These are phyloP conservation scores for Eristalis intricaria DNA, from an alignment of 2,888 invertebrate genomes.

Conservation along the genomic window DNA sequence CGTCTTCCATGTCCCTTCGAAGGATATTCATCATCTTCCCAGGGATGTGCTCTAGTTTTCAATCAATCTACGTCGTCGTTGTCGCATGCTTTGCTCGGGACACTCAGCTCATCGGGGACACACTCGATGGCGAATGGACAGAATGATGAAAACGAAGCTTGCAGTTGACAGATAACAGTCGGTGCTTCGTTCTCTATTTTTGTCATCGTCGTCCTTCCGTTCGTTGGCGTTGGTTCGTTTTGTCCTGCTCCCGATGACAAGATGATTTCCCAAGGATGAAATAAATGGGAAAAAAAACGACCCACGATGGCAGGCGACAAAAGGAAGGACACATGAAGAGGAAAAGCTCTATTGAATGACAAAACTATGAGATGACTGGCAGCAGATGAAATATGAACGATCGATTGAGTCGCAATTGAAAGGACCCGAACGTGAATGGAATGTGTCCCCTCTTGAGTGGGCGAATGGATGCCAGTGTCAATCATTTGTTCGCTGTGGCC, in stretches of 20 bases:
- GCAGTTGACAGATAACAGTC: conserved; percentile 70
- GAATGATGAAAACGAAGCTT: conserved; percentile 63
- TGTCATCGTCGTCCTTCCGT: not conserved
- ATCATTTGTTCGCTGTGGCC: conserved; percentile 43
- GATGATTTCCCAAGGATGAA: conserved; percentile 67
- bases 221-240: not conserved
- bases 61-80: conserved; percentile 68
- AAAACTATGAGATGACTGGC: conserved; percentile 66
- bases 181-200: conserved; percentile 25
- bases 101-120: conserved; percentile 60
- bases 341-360: conserved; percentile 64
- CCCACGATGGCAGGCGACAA: conserved; percentile 40
- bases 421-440: conserved; percentile 15
- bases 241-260: conserved; percentile 30
- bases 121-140: conserved; percentile 59
- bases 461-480: conserved; percentile 23
- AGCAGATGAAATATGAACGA: conserved; percentile 70
- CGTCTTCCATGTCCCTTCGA: conserved; percentile 22
- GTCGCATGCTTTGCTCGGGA: conserved; percentile 41
- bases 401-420: conserved; percentile 61
- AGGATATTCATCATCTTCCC: conserved; percentile 68
- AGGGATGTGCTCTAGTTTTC: conserved; percentile 58
- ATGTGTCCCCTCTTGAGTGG: conserved; percentile 8
- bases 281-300: conserved; percentile 20
- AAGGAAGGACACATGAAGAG: conserved; percentile 12